Conservation (phyloP, 1,140 invertebrate genomes). For the Bombyx mandarina region DNA sequence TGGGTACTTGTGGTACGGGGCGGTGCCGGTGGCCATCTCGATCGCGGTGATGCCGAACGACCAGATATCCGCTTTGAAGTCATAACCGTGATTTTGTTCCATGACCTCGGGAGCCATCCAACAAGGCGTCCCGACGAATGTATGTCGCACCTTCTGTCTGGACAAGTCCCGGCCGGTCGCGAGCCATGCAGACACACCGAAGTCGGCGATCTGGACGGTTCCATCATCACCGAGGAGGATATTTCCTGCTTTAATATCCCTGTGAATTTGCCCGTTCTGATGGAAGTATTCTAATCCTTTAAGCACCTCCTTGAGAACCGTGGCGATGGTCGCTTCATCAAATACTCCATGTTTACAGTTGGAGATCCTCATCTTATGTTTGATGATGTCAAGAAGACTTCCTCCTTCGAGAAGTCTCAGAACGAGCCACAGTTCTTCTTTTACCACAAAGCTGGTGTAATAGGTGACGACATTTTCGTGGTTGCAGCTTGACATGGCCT, state of each 20-base stretch:
- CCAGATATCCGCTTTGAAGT: conserved; percentile 99
- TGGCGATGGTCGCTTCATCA: conserved; percentile 98
- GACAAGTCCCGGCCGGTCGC: conserved; percentile 92
- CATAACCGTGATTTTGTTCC: conserved; percentile 99
- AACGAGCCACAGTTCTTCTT: conserved; percentile 98
- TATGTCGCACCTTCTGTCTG: conserved; percentile 95
- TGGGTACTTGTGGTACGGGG: conserved; percentile 99
- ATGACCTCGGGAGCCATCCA: conserved; percentile 99
- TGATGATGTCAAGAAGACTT: conserved; percentile 97
- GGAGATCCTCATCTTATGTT: conserved; percentile 93
- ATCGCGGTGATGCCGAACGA: conserved; percentile 99
- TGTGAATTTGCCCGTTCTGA: conserved; percentile 98
- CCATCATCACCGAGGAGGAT: conserved; percentile 98
- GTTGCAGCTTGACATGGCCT: conserved; percentile 98
- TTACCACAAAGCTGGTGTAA: conserved; percentile 98
- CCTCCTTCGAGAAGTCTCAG: conserved; percentile 88
- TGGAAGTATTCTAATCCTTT: conserved; percentile 99
- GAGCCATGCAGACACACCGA: conserved; percentile 95
- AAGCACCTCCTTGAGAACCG: conserved; percentile 96
- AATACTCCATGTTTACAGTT: conserved; percentile 98
- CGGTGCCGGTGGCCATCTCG: conserved; percentile 98
- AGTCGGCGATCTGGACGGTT: conserved; percentile 97
- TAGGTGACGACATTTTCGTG: conserved; percentile 99
- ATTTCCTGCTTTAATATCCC: conserved; percentile 98
- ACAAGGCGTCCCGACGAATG: conserved; percentile 98